These are phyloP conservation scores for Ophioninae sp. DNA, from an alignment of 2,888 invertebrate species.

Conservation along the genomic window DNA sequence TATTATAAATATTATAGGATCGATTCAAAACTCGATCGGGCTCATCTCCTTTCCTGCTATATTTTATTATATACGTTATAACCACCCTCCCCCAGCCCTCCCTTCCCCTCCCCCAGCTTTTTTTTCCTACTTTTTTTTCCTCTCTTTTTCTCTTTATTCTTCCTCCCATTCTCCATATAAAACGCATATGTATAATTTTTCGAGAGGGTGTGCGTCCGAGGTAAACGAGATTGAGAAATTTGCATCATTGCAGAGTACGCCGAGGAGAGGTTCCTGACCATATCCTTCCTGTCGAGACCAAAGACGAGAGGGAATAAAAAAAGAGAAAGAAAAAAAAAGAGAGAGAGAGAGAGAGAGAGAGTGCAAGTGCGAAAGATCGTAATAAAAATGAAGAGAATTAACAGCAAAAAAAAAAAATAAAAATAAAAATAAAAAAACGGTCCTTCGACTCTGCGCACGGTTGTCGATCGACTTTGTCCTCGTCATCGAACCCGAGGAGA, in stretches of 20 bases:
- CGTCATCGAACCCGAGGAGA: slow-evolving; percentile 38
- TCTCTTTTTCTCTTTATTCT: too few relatives aligned
- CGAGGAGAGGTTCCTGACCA: slow-evolving; percentile 18
- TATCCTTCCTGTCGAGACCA: slow-evolving; percentile 5
- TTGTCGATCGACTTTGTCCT: slow-evolving; percentile 49
- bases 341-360: not conserved
- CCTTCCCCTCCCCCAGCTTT: too few relatives aligned
- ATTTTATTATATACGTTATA: slow-evolving; percentile 29
- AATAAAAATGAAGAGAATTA: not conserved
- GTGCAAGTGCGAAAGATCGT: not conserved
- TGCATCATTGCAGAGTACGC: slow-evolving; percentile 48
- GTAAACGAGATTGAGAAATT: slow-evolving; percentile 60
- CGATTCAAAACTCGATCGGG: not conserved
- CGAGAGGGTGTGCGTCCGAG: slow-evolving; percentile 33
- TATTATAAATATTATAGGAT: too few relatives aligned
- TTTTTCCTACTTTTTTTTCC: too few relatives aligned
- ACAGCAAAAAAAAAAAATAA: not conserved
- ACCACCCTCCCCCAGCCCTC: too few relatives aligned
- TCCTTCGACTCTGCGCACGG: not conserved
- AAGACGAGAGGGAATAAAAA: not conserved
- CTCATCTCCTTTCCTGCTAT: slow-evolving; percentile 27
- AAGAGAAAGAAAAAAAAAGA: not conserved
- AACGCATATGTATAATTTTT: slow-evolving; percentile 3
- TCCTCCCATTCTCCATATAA: not conserved
- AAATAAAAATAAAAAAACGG: slow-evolving; percentile 11